Evolutionary conservation across 1,140 invertebrate species (phyloP).

Genomic region (Diabrotica virgifera): DNA sequence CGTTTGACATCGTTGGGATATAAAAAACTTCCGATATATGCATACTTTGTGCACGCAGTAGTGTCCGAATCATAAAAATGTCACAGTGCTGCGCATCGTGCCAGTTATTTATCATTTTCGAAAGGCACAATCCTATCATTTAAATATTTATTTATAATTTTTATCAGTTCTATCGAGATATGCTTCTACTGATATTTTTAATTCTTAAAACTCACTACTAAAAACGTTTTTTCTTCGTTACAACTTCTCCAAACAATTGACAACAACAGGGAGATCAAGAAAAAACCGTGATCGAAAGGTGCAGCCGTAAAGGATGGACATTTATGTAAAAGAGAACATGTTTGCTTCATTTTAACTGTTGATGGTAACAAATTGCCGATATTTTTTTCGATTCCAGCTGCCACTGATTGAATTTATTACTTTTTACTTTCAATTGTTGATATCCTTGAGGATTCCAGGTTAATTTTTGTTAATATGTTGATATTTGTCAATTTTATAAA

Average conservation of each 20-base stretch:
- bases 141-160: slow-evolving; percentile 17
- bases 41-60: no score
- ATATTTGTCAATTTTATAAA: no score
- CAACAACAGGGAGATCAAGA: slow-evolving; percentile 34
- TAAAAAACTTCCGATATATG: no score
- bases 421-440: no score
- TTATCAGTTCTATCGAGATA: slow-evolving; percentile 20
- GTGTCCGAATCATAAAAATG: neutral
- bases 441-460: no score
- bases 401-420: no score
- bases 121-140: slow-evolving; percentile 34
- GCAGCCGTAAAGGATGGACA: neutral
- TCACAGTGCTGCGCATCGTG: slow-evolving; percentile 22
- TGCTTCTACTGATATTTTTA: slow-evolving; percentile 34
- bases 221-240: neutral
- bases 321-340: neutral
- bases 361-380: no score
- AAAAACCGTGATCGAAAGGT: slow-evolving; percentile 5
- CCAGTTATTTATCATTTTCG: slow-evolving; percentile 10
- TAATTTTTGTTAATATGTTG: no score
- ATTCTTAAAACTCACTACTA: neutral
- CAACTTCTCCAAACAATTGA: slow-evolving; percentile 29
- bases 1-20: no score
- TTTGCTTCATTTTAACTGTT: no score
- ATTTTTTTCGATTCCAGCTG: no score